Evolutionary conservation across 2,797 vertebrate genomes (phyloP).

Genomic region (Aplochiton taeniatus): DNA sequence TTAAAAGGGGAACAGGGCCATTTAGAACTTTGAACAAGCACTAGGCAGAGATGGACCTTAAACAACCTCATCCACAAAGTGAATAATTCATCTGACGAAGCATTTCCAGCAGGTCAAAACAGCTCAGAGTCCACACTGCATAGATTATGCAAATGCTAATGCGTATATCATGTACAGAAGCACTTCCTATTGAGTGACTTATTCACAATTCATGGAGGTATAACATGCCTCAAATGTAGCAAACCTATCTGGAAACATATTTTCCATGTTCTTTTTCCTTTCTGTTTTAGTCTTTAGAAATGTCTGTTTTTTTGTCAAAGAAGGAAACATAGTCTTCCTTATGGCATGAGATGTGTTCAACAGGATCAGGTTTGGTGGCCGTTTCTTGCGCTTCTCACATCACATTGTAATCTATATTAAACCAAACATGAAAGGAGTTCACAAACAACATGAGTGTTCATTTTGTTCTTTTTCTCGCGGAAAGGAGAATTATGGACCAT

Average conservation of each 20-base stretch:
- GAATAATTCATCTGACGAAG: constrained; percentile 23
- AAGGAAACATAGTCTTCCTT: constrained; percentile 22
- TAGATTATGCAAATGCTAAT: constrained; percentile 23
- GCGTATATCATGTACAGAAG: constrained; percentile 34
- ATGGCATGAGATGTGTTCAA: constrained; percentile 23
- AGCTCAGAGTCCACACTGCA: constrained; percentile 6
- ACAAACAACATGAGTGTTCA: background rate
- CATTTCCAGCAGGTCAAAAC: constrained; percentile 5
- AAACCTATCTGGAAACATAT: constrained; percentile 31
- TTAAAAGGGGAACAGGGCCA: constrained; percentile 52
- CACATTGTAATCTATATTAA: background rate
- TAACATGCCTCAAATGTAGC: constrained; percentile 65
- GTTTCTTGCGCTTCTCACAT: constrained; percentile 48
- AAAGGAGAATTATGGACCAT: too few relatives aligned
- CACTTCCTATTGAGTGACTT: constrained; percentile 23
- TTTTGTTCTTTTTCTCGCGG: too few relatives aligned
- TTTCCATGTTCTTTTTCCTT: constrained; percentile 12
- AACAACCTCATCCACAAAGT: constrained; percentile 45
- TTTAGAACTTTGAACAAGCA: constrained; percentile 57
- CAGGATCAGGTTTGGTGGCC: constrained; percentile 44
- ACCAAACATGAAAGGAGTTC: constrained; percentile 26
- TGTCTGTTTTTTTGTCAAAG: constrained; percentile 20
- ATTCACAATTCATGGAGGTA: constrained; percentile 51
- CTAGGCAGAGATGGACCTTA: constrained; percentile 48
- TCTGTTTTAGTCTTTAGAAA: constrained; percentile 11